Percentiles rank a stretch among this genome's conserved stretches.
phyloP scores from a whole-genome alignment of 2,797 vertebrate genomes.

The Lagocephalus sceleratus region DNA sequence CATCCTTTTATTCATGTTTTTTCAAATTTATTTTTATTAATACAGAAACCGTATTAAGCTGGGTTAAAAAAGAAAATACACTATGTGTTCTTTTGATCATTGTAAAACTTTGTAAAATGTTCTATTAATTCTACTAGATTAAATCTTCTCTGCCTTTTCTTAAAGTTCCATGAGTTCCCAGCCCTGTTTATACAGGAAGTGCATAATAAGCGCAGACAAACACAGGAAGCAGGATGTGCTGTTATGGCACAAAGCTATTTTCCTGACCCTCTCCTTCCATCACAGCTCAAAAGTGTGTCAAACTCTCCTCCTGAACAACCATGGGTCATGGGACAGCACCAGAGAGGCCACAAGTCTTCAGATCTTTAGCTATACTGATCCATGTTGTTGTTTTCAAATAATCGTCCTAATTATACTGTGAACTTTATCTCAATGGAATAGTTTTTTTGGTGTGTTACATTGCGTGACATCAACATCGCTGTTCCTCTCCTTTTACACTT shows the following conservation, averaged over 20 bases:
- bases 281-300: conserved; percentile 22
- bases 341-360: conserved; percentile 15
- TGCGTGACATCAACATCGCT: too few species aligned
- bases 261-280: conserved; percentile 63
- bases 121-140: conserved; percentile 23
- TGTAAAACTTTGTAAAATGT: conserved; percentile 2
- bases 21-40: too few species aligned
- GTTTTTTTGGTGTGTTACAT: too few species aligned
- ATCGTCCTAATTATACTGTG: too few species aligned
- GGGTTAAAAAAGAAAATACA: conserved; percentile 1
- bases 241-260: conserved; percentile 67
- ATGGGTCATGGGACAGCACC: conserved; percentile 14
- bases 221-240: conserved; percentile 79
- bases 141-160: conserved; percentile 33
- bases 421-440: too few species aligned
- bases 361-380: conserved; percentile 18
- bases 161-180: background rate
- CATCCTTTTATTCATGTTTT: too few species aligned
- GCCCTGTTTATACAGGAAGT: conserved; percentile 67
- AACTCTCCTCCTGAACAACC: conserved; percentile 15
- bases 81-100: conserved; percentile 15
- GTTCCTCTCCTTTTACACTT: too few species aligned
- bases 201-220: conserved; percentile 78
- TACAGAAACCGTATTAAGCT: background rate
- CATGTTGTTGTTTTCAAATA: too few species aligned